Conservation (phyloP, 2,113 vertebrate species). For the Paracanthobrama guichenoti region DNA sequence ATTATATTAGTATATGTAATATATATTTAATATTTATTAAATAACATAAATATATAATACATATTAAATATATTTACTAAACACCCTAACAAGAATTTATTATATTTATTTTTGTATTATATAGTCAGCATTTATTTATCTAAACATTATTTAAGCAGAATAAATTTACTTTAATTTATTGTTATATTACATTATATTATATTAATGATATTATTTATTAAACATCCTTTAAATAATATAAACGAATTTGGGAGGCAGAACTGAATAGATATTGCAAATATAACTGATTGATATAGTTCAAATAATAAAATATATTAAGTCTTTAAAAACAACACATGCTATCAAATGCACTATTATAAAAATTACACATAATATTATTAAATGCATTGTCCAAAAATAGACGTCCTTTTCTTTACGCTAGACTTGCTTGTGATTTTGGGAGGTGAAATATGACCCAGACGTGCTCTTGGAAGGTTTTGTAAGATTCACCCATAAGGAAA, state of each 20-base stretch:
- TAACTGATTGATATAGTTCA: not conserved
- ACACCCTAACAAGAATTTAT: not conserved
- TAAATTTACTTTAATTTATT: no score
- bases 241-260: not conserved
- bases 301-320: not conserved
- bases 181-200: no score
- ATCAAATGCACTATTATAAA: not conserved
- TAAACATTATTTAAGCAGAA: not conserved
- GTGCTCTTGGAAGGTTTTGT: not conserved
- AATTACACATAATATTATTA: not conserved
- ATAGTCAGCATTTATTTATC: not conserved
- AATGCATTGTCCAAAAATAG: not conserved
- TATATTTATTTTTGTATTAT: not conserved
- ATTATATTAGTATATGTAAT: not conserved
- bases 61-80: not conserved
- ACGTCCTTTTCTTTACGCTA: not conserved
- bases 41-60: no score
- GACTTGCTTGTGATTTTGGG: not conserved
- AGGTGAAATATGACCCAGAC: not conserved
- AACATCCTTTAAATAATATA: not conserved
- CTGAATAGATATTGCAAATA: not conserved
- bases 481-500: conserved; percentile 1
- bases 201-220: no score
- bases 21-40: not conserved
- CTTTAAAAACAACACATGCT: not conserved